Evolutionary conservation across 2,888 invertebrate species (phyloP).

Genomic region (Eupithecia exiguata): DNA sequence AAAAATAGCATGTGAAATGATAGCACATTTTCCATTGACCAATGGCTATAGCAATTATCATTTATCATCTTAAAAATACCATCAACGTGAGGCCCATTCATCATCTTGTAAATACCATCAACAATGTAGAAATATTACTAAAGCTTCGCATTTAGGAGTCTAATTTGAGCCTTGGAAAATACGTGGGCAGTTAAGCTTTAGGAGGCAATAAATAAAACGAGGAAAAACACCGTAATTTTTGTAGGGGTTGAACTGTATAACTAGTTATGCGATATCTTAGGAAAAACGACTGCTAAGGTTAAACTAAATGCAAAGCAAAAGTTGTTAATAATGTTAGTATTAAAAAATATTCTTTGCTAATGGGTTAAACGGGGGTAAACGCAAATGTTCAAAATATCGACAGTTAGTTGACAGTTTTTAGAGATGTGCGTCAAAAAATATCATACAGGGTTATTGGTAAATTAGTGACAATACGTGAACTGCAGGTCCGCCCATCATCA

Average conservation of each 20-base stretch:
- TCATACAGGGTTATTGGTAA: too few species aligned
- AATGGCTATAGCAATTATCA: not conserved
- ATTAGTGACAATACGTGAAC: too few species aligned
- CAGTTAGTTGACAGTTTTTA: not conserved
- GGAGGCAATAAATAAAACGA: slow-evolving; percentile 5
- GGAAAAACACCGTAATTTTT: not conserved
- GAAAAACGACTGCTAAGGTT: not conserved
- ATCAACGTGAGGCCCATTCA: slow-evolving; percentile 2
- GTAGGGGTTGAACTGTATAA: not conserved
- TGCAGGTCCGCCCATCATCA: too few species aligned
- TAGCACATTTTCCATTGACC: not conserved
- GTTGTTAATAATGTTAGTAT: too few species aligned
- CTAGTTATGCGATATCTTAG: not conserved
- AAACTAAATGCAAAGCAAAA: not conserved
- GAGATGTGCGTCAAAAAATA: not conserved
- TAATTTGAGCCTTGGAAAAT: slow-evolving; percentile 7
- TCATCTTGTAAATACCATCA: slow-evolving; percentile 2
- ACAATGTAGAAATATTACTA: slow-evolving; percentile 3
- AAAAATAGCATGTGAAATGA: not conserved
- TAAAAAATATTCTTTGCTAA: too few species aligned
- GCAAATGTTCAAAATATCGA: not conserved
- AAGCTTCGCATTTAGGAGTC: slow-evolving; percentile 1
- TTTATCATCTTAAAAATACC: slow-evolving; percentile 2
- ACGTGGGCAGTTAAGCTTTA: not conserved
- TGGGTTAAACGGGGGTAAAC: too few species aligned